Base-by-base conservation (phyloP, 2,113 vertebrate species). In the Gadus macrocephalus region DNA sequence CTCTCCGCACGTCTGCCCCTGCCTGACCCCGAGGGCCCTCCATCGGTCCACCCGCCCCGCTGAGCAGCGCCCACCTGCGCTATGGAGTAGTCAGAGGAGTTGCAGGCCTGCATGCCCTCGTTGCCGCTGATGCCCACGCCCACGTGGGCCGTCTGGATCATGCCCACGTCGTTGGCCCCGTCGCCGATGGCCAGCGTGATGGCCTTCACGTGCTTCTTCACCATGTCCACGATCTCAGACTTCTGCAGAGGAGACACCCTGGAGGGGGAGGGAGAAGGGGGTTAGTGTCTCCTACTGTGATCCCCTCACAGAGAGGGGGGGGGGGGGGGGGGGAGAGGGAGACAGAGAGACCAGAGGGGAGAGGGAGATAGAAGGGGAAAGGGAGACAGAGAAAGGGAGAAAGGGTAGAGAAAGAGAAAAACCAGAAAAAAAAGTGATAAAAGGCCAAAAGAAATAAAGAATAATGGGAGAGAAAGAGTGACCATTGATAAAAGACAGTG, bases 231-330 rank as follows among this genome's bases (percentile, higher is more conserved):
- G 5, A 99, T 96, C 92, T 99, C 97, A 0, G 96, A 97, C 91
- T 99, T 99, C 93, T 99, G 97, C 71, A 99, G 93, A 15, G 97
- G 97, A 84, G 97, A 98, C 31, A 99, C 97, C 81, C 97, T 99
- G 88, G 64, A 84, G 88, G 28, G 12, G 17, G 15, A 35, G 15
- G 28, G 62, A n/a, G 28, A 1, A 1, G 4, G 62, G 14, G 62
- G 62, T 58, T 15, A 17, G 28, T 35, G 15, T 9, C 12, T 14
- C 42, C 42, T 49, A 31, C 25, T 17, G 14, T 31, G 60, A 19
- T 9, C 8, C 16, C 17, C 15, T 8, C 14, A 22, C 19, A 20
- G 35, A 31, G 27, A 53, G 11, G 3, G 31, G 31, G 6, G 31
- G 31, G 31, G 31, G 31, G 5, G 27, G n/a, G 12, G 19, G 5